A percentile compares a stretch with the other conserved stretches of the same genome.
phyloP scores from a whole-genome alignment of 2,797 vertebrate genomes.

The Hapalemur alaotrensis region DNA sequence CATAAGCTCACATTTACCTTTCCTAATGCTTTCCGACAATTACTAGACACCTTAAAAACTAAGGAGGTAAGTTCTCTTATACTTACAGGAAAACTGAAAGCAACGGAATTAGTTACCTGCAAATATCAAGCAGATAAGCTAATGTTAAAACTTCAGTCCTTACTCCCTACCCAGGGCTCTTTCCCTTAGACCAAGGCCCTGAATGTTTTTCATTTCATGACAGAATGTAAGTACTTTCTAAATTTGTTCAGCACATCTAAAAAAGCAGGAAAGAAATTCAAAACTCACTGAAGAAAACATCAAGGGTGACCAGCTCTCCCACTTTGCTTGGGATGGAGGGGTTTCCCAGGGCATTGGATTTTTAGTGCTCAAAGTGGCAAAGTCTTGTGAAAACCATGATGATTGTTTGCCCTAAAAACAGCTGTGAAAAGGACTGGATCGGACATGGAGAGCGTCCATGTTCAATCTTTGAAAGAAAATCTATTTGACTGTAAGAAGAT shows the following conservation, averaged over 20 bases:
- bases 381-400: not conserved
- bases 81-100: not conserved
- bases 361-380: not conserved
- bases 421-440: not conserved
- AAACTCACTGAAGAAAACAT: not conserved
- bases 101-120: not conserved
- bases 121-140: constrained; percentile 6
- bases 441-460: not conserved
- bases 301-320: not conserved
- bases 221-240: not conserved
- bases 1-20: not conserved
- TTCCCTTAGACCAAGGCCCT: not conserved
- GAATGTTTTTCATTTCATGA: not conserved
- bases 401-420: not conserved
- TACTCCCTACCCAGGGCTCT: not conserved
- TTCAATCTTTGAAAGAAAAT: constrained; percentile 9
- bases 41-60: not conserved
- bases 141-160: not conserved
- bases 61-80: not conserved
- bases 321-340: not conserved
- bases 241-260: not conserved
- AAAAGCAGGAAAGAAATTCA: constrained; percentile 1
- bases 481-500: not conserved
- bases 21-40: not conserved
- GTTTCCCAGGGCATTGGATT: not conserved